Evolutionary conservation across 2,797 vertebrate genomes (phyloP).

Genomic region (Manis javanica): DNA sequence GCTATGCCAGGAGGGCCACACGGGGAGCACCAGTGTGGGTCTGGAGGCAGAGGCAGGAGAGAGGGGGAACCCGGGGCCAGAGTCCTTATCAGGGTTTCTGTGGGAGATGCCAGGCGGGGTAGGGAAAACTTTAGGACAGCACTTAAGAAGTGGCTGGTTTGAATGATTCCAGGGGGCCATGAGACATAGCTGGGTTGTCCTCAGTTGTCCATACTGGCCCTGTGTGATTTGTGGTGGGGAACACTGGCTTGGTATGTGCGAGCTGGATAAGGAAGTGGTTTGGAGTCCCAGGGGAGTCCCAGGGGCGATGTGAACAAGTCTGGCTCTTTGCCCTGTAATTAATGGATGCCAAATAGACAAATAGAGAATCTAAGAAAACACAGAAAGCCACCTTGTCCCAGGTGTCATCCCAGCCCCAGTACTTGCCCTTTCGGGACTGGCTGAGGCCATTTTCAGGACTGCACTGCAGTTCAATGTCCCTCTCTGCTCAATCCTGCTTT

Average conservation of each 20-base stretch:
- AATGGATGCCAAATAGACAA: not conserved
- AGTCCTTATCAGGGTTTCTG: not conserved
- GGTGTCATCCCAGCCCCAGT: too few species aligned
- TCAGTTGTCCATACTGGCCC: not conserved
- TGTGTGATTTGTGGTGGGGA: not conserved
- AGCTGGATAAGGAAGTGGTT: not conserved
- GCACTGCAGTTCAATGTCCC: accelerated
- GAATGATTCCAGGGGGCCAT: not conserved
- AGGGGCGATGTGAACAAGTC: not conserved
- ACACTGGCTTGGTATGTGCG: too few species aligned
- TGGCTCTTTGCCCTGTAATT: not conserved
- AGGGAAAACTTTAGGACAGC: accelerated
- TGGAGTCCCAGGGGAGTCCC: too few species aligned
- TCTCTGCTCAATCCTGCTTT: not conserved
- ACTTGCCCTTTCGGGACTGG: not conserved
- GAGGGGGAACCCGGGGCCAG: not conserved
- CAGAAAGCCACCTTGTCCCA: not conserved
- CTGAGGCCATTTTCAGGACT: not conserved
- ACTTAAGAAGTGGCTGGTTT: not conserved
- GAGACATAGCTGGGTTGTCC: not conserved
- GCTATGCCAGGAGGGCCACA: accelerated
- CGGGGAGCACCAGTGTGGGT: accelerated
- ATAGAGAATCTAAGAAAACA: not conserved
- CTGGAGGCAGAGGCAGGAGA: not conserved
- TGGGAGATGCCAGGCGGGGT: not conserved